phyloP scores from a whole-genome alignment of 2,797 vertebrate genomes.

The Syngnathus acus region DNA sequence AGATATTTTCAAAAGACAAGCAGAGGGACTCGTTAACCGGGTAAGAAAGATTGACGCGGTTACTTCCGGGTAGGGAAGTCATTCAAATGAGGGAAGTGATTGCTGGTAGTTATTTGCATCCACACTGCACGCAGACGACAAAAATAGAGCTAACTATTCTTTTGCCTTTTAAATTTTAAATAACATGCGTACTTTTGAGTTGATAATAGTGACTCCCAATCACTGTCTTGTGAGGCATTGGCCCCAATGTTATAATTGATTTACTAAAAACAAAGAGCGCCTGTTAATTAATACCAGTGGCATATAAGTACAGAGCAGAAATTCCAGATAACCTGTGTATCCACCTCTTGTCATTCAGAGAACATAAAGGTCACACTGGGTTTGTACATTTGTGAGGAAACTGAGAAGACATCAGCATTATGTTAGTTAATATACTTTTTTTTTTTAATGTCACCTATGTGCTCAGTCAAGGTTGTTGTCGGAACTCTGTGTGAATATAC shows the following conservation, averaged over 20 bases:
- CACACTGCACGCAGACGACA: too few relatives aligned
- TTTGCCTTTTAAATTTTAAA: neutral
- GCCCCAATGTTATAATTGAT: too few relatives aligned
- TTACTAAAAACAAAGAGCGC: too few relatives aligned
- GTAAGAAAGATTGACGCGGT: constrained; percentile 22
- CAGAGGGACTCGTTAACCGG: constrained; percentile 25
- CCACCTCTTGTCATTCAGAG: neutral
- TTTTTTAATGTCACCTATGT: too few relatives aligned
- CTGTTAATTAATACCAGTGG: too few relatives aligned
- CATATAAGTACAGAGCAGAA: neutral
- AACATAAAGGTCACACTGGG: neutral
- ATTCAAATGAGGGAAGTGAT: neutral
- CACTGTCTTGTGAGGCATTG: too few relatives aligned
- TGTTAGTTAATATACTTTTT: neutral
- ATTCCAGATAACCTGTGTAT: neutral
- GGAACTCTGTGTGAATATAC: neutral
- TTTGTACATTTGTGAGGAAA: neutral
- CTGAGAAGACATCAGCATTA: neutral
- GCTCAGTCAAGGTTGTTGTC: too few relatives aligned
- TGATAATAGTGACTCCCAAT: too few relatives aligned
- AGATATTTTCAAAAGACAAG: constrained; percentile 7
- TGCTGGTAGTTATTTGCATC: neutral
- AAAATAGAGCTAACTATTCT: neutral
- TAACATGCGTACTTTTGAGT: too few relatives aligned
- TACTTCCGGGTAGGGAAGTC: neutral